Evolutionary conservation across 2,888 invertebrate species (phyloP), one percentile per base, ranked within the genome.

Genomic region (Hydraecia micacea): DNA sequence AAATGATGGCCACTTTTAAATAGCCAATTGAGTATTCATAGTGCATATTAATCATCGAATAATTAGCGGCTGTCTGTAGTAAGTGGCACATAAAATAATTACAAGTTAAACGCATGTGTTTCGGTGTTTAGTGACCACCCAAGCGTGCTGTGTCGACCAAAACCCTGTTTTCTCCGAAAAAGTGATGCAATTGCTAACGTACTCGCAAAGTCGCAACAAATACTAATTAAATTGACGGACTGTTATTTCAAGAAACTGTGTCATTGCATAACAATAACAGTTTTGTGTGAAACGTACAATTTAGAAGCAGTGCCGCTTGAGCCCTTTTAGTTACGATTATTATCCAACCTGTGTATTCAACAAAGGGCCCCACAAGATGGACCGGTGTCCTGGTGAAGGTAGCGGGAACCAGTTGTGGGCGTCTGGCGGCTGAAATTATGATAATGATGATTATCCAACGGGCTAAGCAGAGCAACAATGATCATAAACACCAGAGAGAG

Each of bases 101-200:
- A 76, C 73, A 73, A 66, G n/a, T 74, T 74, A 71, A 81, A 78
- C 58, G 63, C 75, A 68, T 72, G 66, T 76, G 69, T 86, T 83
- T 87, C 71, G 69, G 69, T 85, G 72, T 80, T 89, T 86, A 85
- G 85, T 80, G 86, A 25, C 67, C 87, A 87, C 55, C 87, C 84
- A 49, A 82, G 84, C 79, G 86, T 87, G 85, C 79, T 74, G 74
- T 75, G 77, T 80, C 71, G 60, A 79, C 77, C 74, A 84, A 86
- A 84, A 79, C 52, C 28, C 73, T 81, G 88, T 89, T 92, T 92
- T 93, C 92, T 90, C 91, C 87, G 83, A 91, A 90, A 88, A 87
- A 69, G 71, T 91, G 86, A 91, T 83, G 91, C 78, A 91, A 92
- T 78, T 71, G 70, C 75, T 66, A 72, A 74, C 74, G 63, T 74